phyloP scores from a whole-genome alignment of 2,888 invertebrate genomes.

The Lepidocyrtoides sp. region DNA sequence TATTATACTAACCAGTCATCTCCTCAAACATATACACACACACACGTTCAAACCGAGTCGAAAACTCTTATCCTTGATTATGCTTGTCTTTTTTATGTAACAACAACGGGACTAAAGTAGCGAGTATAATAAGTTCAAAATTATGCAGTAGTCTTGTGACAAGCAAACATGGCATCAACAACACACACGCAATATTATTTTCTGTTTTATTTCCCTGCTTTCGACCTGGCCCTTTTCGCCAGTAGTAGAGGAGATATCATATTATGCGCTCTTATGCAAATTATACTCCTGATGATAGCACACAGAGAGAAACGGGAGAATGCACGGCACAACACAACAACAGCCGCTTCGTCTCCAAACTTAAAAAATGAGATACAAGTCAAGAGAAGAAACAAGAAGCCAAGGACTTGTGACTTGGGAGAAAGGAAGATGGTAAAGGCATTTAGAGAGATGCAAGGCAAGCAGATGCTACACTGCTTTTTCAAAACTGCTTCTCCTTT shows the following conservation, averaged over 20 bases:
- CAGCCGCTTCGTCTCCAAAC: not conserved
- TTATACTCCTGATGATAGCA: constrained; percentile 33
- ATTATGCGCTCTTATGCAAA: constrained; percentile 28
- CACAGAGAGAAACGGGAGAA: not conserved
- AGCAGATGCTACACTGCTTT: not conserved
- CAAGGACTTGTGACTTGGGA: not conserved
- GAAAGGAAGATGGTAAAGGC: not conserved
- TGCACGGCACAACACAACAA: not conserved
- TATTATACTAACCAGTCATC: not conserved
- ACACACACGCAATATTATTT: constrained; percentile 2
- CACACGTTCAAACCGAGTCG: not conserved
- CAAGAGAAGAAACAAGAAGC: not conserved
- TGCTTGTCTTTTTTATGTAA: constrained; percentile 10
- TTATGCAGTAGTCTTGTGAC: constrained; percentile 21
- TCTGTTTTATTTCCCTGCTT: constrained; percentile 10
- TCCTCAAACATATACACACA: too few species aligned
- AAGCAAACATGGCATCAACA: constrained; percentile 28
- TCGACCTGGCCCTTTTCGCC: constrained; percentile 38
- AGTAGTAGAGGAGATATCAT: not conserved
- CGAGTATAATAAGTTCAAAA: constrained; percentile 17
- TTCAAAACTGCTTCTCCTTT: not conserved
- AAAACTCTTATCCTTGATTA: constrained; percentile 9
- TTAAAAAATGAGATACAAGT: not conserved
- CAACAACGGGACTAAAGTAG: not conserved
- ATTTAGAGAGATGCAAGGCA: not conserved